Conservation (phyloP, 1,140 invertebrate species). For the Druon quercuslanigerum region DNA sequence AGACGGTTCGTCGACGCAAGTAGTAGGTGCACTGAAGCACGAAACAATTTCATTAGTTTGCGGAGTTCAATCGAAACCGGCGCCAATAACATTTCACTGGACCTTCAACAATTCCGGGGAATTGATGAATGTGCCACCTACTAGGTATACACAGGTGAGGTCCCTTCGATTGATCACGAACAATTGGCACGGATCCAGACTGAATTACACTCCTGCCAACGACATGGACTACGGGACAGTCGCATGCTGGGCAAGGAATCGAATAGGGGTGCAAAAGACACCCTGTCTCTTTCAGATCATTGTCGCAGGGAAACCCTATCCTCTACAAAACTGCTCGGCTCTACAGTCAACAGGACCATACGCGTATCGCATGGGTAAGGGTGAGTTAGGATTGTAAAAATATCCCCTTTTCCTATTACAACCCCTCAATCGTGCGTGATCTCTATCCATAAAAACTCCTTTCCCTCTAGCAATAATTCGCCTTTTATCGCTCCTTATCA, state of each 20-base stretch:
- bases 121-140: slow-evolving; percentile 83
- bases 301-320: slow-evolving; percentile 83
- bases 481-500: neutral
- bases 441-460: neutral
- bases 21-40: slow-evolving; percentile 88
- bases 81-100: slow-evolving; percentile 88
- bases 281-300: slow-evolving; percentile 90
- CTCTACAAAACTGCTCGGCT: slow-evolving; percentile 90
- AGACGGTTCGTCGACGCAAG: slow-evolving; percentile 82
- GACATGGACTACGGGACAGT: slow-evolving; percentile 92
- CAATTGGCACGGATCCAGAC: slow-evolving; percentile 82
- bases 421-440: neutral
- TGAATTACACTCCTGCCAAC: slow-evolving; percentile 88
- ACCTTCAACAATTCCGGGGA: slow-evolving; percentile 92
- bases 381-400: neutral
- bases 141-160: slow-evolving; percentile 76
- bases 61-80: slow-evolving; percentile 90
- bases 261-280: slow-evolving; percentile 85
- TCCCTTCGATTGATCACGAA: slow-evolving; percentile 65
- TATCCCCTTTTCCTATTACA: slow-evolving; percentile 8
- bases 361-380: slow-evolving; percentile 65
- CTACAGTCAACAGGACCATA: slow-evolving; percentile 66
- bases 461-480: neutral
- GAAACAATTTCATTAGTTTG: slow-evolving; percentile 89
- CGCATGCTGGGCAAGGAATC: slow-evolving; percentile 88